phyloP scores from a whole-genome alignment of 2,113 vertebrate species.

The Bambusicola thoracicus region DNA sequence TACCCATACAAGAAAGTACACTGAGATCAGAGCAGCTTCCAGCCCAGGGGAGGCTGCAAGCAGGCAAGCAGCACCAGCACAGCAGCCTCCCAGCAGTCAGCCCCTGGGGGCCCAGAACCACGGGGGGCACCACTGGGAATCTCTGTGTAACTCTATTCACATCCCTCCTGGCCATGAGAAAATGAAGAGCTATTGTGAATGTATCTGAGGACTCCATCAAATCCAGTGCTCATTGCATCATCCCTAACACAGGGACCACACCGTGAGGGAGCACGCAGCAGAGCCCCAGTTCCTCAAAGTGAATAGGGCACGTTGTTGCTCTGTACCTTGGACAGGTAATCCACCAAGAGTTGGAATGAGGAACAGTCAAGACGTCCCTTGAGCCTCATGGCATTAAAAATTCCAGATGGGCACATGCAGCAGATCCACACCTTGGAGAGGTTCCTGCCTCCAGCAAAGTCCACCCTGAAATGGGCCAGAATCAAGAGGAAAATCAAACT shows the following conservation, averaged over 20 bases:
- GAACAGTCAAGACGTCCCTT: not conserved
- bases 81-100: not conserved
- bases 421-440: not conserved
- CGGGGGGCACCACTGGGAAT: not conserved
- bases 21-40: not conserved
- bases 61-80: not conserved
- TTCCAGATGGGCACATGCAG: fast-evolving
- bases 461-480: not conserved
- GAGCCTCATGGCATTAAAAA: not conserved
- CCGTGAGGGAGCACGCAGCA: fast-evolving
- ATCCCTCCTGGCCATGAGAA: not conserved
- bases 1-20: not conserved
- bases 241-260: not conserved
- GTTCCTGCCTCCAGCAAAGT: not conserved
- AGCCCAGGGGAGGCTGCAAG: not conserved
- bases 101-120: not conserved
- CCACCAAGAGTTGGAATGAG: fast-evolving
- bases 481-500: not conserved
- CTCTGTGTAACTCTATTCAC: not conserved
- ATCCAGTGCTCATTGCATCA: not conserved
- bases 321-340: not conserved
- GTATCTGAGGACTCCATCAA: not conserved
- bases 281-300: not conserved
- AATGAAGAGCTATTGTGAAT: not conserved
- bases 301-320: fast-evolving